phyloP scores from a whole-genome alignment of 2,797 vertebrate species.

The Pogonophryne albipinna region DNA sequence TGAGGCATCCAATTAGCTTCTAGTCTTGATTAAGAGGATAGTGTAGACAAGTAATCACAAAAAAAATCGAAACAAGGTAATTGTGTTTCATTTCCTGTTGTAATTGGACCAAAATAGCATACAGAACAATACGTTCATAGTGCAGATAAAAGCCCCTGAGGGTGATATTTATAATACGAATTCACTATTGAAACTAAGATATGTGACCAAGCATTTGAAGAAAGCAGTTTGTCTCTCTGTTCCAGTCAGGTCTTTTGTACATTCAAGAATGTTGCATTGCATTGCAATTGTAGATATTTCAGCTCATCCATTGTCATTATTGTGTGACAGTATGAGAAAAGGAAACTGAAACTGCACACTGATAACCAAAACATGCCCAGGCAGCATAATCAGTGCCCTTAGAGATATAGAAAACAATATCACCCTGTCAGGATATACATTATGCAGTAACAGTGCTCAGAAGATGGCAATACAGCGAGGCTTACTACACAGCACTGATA shows the following conservation, averaged over 20 bases:
- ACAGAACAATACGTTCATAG: conserved; percentile 42
- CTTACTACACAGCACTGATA: conserved; percentile 36
- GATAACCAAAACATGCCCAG: conserved; percentile 81
- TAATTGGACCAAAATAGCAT: conserved; percentile 47
- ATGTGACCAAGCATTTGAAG: conserved; percentile 34
- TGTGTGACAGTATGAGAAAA: conserved; percentile 69
- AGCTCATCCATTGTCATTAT: conserved; percentile 73
- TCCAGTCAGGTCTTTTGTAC: conserved; percentile 50
- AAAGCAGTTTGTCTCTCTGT: conserved; percentile 29
- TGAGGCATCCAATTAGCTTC: conserved; percentile 33
- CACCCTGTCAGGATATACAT: conserved; percentile 75
- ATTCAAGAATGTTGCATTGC: conserved; percentile 56
- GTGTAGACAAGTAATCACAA: conserved; percentile 21
- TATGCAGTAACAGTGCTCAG: conserved; percentile 70
- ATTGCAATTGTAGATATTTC: conserved; percentile 67
- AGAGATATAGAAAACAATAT: conserved; percentile 82
- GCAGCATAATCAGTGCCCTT: conserved; percentile 80
- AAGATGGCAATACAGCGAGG: conserved; percentile 54
- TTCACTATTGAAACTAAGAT: conserved; percentile 46
- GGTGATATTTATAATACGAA: conserved; percentile 56
- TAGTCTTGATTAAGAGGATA: conserved; percentile 36
- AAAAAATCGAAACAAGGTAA: conserved; percentile 31
- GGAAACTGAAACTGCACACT: conserved; percentile 72
- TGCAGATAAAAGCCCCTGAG: conserved; percentile 47
- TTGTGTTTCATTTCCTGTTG: conserved; percentile 33